phyloP scores from a whole-genome alignment of 2,888 invertebrate genomes.

The Leptinotarsa haldemani region DNA sequence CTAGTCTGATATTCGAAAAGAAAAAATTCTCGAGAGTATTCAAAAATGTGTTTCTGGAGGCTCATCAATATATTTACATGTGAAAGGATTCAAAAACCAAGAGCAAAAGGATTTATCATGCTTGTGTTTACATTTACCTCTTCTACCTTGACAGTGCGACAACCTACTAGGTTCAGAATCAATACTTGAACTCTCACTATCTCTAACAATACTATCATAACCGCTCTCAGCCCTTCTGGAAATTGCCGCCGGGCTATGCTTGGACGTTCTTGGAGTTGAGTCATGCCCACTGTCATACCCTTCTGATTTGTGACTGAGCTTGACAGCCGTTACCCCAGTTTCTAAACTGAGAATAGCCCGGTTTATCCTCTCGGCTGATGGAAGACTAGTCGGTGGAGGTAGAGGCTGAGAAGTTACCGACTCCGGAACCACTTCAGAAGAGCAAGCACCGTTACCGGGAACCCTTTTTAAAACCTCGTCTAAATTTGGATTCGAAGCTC shows the following conservation, averaged over 20 bases:
- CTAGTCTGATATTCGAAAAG: slow-evolving; percentile 5
- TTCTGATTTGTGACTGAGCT: slow-evolving; percentile 70
- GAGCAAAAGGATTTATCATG: slow-evolving; percentile 79
- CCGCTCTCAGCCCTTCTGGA: slow-evolving; percentile 88
- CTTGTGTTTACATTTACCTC: slow-evolving; percentile 76
- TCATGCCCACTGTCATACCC: slow-evolving; percentile 89
- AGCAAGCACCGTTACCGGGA: slow-evolving; percentile 72
- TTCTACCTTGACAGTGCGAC: slow-evolving; percentile 62
- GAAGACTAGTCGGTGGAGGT: slow-evolving; percentile 72
- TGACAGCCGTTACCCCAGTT: slow-evolving; percentile 74
- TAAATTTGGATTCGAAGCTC: slow-evolving; percentile 92
- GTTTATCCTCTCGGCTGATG: slow-evolving; percentile 74
- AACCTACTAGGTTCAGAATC: slow-evolving; percentile 76
- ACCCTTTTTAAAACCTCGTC: slow-evolving; percentile 73
- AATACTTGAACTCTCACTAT: slow-evolving; percentile 88
- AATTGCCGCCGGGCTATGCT: slow-evolving; percentile 82
- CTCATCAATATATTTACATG: slow-evolving; percentile 80
- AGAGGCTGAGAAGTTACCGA: slow-evolving; percentile 58
- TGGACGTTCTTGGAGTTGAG: slow-evolving; percentile 84
- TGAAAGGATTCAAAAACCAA: slow-evolving; percentile 81
- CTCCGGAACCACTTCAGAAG: slow-evolving; percentile 61
- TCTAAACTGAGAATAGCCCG: slow-evolving; percentile 73
- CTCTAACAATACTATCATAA: slow-evolving; percentile 90
- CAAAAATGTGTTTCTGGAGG: slow-evolving; percentile 66
- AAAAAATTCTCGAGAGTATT: neutral